These are phyloP conservation scores for Paracentrotus lividus DNA, from an alignment of 53 echinoderm and acorn worm genomes.

Conservation along the genomic window DNA sequence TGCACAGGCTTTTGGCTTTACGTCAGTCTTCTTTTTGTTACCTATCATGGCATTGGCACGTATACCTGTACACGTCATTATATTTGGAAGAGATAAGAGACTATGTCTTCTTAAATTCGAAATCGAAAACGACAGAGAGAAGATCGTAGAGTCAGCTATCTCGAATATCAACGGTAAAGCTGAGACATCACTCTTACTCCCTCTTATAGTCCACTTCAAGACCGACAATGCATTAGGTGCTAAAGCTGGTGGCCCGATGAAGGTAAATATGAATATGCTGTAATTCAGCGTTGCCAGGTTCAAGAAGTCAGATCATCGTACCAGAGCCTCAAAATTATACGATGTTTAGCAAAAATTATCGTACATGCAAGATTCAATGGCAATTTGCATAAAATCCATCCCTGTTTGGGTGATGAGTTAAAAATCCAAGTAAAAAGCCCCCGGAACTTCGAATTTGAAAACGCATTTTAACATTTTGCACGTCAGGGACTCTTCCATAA, in stretches of 20 bases:
- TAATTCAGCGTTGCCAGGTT: not conserved
- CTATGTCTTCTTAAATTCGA: not conserved
- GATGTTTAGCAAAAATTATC: too few relatives aligned
- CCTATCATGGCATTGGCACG: not conserved
- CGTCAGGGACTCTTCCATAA: too few relatives aligned
- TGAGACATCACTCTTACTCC: not conserved
- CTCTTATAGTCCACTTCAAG: not conserved
- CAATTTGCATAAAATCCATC: too few relatives aligned
- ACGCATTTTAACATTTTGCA: too few relatives aligned
- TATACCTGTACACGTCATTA: too few relatives aligned
- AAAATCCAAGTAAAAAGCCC: too few relatives aligned
- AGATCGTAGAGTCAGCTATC: not conserved
- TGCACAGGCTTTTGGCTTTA: not conserved
- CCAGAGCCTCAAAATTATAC: too few relatives aligned
- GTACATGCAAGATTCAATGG: too few relatives aligned
- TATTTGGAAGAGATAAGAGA: not conserved
- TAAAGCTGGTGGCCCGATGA: conserved; percentile 4
- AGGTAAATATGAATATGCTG: not conserved
- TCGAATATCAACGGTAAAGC: not conserved
- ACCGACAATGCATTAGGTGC: not conserved
- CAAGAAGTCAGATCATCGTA: too few relatives aligned
- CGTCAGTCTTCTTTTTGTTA: not conserved
- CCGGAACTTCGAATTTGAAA: too few relatives aligned
- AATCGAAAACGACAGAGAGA: not conserved
- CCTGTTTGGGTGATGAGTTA: too few relatives aligned